Evolutionary conservation across 1,140 invertebrate genomes (phyloP), one percentile per base, ranked within the genome.

Genomic region (Holotrichia oblita): DNA sequence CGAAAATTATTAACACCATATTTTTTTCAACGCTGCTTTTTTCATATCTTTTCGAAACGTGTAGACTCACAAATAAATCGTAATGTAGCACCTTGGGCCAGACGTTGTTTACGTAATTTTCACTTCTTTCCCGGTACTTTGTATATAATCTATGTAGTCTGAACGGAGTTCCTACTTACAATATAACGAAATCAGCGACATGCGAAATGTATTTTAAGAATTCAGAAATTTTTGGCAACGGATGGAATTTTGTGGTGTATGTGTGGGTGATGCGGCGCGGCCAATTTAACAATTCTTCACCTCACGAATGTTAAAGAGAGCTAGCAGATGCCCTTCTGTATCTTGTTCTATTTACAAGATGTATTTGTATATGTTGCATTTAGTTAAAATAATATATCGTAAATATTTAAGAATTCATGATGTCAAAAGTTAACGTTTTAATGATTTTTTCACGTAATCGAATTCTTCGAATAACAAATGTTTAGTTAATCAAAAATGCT

Each of bases 61-160:
- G 12, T 17, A 55, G 48, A 17, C 48, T 14, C 7, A 6, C 48
- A 55, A 55, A 55, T 55, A 55, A 55, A 55, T 55, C 48, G 48
- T 55, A 55, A 55, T 14, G 48, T 55, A 55, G 48, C 48, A 55
- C 48, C 14, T 14, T 14, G 6, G 48, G 12, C n/a, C 48, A 55
- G 48, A 55, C 48, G 48, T 55, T 55, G 17, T 55, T 55, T 55
- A 55, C 48, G 14, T 55, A 55, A 55, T 55, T 55, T 55, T 55
- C 48, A 55, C 48, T 55, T 55, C 48, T 55, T 55, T 55, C 48
- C 12, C 48, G 48, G n/a, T 17, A 17, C 48, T 55, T 55, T 55
- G 48, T 55, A 17, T 55, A 17, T 55, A 17, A 55, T 55, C 14
- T 55, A 55, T 17, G 14, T 55, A 55, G 48, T 17, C n/a, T n/a